Conservation (phyloP, 2,797 vertebrate genomes). For the Dendrocincla tyrannina region DNA sequence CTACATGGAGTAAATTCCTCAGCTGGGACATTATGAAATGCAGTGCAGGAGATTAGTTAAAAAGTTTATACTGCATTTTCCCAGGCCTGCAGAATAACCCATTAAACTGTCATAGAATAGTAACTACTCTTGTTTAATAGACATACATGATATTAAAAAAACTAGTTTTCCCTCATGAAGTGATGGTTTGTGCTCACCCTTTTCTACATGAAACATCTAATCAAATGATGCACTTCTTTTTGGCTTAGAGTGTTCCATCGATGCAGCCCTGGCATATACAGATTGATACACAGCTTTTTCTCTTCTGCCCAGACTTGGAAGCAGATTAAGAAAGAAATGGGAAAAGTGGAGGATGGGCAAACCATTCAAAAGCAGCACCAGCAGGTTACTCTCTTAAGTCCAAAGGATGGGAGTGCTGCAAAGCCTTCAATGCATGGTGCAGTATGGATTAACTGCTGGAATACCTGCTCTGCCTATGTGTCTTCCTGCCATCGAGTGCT, state of each 20-base stretch:
- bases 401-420: not conserved
- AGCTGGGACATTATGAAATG: not conserved
- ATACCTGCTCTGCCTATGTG: not conserved
- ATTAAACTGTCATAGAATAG: not conserved
- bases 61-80: not conserved
- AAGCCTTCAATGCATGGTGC: not conserved
- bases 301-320: not conserved
- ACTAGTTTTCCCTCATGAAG: not conserved
- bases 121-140: not conserved
- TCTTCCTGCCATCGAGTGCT: not conserved
- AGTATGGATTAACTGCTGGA: not conserved
- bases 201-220: not conserved
- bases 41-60: not conserved
- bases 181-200: not conserved
- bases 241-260: not conserved
- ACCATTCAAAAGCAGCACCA: not conserved
- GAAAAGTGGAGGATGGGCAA: not conserved
- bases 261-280: accelerated
- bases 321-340: not conserved
- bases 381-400: not conserved
- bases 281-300: not conserved
- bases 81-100: not conserved
- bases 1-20: not conserved
- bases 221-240: not conserved
- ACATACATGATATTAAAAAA: not conserved